These are phyloP conservation scores for Leucoma salicis DNA, from an alignment of 2,888 invertebrate species.

Conservation along the genomic window DNA sequence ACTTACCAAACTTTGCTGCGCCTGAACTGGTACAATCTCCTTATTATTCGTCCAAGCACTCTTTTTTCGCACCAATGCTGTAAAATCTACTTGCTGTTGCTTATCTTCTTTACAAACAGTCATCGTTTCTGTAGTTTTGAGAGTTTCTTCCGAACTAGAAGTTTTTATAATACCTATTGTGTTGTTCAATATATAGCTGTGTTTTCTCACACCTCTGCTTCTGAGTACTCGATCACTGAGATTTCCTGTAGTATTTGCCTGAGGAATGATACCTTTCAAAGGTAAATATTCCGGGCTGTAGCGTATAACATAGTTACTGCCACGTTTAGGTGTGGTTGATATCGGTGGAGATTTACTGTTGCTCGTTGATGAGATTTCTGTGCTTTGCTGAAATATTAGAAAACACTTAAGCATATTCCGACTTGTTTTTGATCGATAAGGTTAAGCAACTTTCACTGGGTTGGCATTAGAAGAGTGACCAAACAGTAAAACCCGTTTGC, in stretches of 20 bases:
- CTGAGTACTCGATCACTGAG: constrained; percentile 35
- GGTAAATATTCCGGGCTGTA: constrained; percentile 37
- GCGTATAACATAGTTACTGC: constrained; percentile 20
- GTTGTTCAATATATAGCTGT: constrained; percentile 24
- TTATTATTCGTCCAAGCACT: constrained; percentile 5
- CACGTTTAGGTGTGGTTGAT: constrained; percentile 44
- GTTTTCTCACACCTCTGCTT: constrained; percentile 35
- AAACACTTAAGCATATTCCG: too few species aligned
- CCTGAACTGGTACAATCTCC: constrained; percentile 1
- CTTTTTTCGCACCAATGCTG: constrained; percentile 6
- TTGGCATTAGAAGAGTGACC: too few species aligned
- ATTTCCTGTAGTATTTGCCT: not conserved
- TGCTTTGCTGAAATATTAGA: constrained; percentile 38
- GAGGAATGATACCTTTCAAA: constrained; percentile 6
- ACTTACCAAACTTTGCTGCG: constrained; percentile 15
- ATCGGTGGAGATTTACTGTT: constrained; percentile 50
- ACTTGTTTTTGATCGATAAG: too few species aligned
- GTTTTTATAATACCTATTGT: constrained; percentile 18
- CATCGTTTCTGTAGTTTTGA: constrained; percentile 3
- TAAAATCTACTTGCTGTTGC: constrained; percentile 9
- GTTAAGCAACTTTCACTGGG: too few species aligned
- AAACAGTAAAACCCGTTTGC: too few species aligned
- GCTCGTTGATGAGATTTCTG: constrained; percentile 50
- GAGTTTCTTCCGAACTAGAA: constrained; percentile 10
- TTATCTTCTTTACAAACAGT: constrained; percentile 12